Evolutionary conservation across 1,140 invertebrate genomes (phyloP).

Genomic region (Lithobius niger): DNA sequence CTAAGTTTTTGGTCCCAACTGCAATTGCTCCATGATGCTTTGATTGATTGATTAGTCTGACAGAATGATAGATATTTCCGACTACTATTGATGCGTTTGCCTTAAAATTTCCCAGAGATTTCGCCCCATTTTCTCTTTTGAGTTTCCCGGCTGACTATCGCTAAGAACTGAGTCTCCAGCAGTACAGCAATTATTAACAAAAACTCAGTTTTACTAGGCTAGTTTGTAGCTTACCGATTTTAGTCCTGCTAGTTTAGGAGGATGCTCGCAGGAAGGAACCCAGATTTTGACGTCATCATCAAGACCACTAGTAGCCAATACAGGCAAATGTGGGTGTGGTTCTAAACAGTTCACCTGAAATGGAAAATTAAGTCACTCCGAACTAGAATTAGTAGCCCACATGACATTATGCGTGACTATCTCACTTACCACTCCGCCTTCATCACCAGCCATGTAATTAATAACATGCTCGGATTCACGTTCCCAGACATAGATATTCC

Average conservation of each 20-base stretch:
- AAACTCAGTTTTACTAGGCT: not conserved
- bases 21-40: no score
- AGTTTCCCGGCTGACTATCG: no score
- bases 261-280: slow-evolving; percentile 54
- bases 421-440: slow-evolving; percentile 63
- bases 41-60: no score
- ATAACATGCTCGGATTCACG: slow-evolving; percentile 75
- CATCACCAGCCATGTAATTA: slow-evolving; percentile 71
- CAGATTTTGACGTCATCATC: slow-evolving; percentile 89
- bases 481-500: slow-evolving; percentile 91
- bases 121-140: no score
- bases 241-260: slow-evolving; percentile 39
- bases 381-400: not conserved
- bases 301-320: slow-evolving; percentile 78
- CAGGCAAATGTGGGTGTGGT: slow-evolving; percentile 70
- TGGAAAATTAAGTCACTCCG: not conserved
- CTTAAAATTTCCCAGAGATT: no score
- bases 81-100: no score
- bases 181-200: not conserved
- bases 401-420: no score
- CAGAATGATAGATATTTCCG: no score
- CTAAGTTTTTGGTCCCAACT: no score
- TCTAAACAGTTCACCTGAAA: slow-evolving; percentile 81
- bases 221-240: slow-evolving; percentile 28
- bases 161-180: no score